Evolutionary conservation across 2,888 invertebrate genomes (phyloP).

Genomic region (Pristionchus fissidentatus): DNA sequence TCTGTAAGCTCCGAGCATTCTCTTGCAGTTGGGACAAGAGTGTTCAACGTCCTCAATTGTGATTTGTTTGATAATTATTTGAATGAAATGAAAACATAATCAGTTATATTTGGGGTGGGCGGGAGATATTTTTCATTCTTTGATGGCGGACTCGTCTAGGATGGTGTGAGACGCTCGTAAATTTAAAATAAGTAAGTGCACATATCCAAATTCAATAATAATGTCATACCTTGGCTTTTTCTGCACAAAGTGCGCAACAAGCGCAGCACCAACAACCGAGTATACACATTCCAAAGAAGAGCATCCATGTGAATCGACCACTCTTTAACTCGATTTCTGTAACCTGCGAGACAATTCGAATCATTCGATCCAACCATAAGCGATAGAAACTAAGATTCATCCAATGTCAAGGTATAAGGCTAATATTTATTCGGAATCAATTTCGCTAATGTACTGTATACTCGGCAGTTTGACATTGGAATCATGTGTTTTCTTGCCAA

Average conservation of each 20-base stretch:
- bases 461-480: too few species aligned
- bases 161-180: too few species aligned
- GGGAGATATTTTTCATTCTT: too few species aligned
- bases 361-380: too few species aligned
- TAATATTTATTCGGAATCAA: too few species aligned
- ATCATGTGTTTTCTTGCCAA: too few species aligned
- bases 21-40: slow-evolving; percentile 45
- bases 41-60: slow-evolving; percentile 29
- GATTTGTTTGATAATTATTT: background rate
- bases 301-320: background rate
- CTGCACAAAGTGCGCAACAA: background rate
- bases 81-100: background rate
- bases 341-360: background rate
- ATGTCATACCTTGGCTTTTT: slow-evolving; percentile 10
- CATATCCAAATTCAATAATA: background rate
- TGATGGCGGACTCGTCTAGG: too few species aligned
- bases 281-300: background rate
- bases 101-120: background rate
- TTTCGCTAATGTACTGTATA: background rate
- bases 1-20: background rate
- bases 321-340: background rate
- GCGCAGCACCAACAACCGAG: slow-evolving; percentile 40
- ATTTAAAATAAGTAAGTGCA: too few species aligned
- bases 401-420: too few species aligned
- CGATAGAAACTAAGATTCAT: too few species aligned